Evolutionary conservation across 2,113 vertebrate genomes (phyloP).

Genomic region (Lepus europaeus): DNA sequence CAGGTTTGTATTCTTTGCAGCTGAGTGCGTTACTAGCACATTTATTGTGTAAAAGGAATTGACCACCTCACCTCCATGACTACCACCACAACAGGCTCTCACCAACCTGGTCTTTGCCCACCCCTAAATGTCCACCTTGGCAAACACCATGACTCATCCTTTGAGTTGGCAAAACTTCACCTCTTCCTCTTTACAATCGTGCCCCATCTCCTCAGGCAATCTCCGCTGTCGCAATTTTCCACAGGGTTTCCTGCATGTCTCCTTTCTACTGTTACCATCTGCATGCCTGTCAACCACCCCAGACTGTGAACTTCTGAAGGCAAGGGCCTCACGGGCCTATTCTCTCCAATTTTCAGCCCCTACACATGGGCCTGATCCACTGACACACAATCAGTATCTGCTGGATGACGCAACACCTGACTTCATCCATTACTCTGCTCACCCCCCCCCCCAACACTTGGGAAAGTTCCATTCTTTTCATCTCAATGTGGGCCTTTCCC

Average conservation of each 20-base stretch:
- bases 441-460: not conserved
- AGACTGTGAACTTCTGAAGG: constrained; percentile 48
- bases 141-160: not conserved
- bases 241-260: not conserved
- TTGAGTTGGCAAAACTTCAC: not conserved
- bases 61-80: not conserved
- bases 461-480: not conserved
- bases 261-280: not conserved
- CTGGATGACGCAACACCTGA: not conserved
- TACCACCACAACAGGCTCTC: not conserved
- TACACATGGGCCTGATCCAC: no score
- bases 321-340: not conserved
- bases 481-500: not conserved
- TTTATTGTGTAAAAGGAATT: not conserved
- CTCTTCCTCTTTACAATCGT: not conserved
- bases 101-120: not conserved
- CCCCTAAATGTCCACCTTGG: not conserved
- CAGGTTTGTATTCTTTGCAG: not conserved
- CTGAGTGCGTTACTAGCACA: not conserved
- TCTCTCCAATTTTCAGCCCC: not conserved
- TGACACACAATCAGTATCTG: not conserved
- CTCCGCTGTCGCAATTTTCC: not conserved
- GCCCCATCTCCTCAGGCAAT: not conserved
- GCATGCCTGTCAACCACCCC: not conserved
- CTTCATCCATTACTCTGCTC: not conserved